These are phyloP conservation scores for Rhadina sibilatrix DNA, from an alignment of 2,113 vertebrate genomes.

Conservation along the genomic window DNA sequence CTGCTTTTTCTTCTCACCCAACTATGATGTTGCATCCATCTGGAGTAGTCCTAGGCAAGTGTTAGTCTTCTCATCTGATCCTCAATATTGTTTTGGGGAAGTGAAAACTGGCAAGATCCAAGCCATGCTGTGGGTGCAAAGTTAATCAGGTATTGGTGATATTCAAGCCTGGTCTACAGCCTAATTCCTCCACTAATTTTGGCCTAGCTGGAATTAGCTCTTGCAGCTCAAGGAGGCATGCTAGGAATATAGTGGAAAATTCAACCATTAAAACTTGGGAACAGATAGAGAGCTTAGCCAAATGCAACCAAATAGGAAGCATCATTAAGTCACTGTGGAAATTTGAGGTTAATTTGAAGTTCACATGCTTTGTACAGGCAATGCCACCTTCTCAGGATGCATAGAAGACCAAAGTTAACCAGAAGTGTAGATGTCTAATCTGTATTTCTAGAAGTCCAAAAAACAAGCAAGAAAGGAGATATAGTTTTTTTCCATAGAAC, in stretches of 20 bases:
- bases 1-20: neutral
- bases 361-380: neutral
- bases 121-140: neutral
- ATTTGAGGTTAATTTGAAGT: neutral
- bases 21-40: neutral
- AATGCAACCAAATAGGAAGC: neutral
- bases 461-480: neutral
- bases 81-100: neutral
- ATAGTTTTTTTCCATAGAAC: neutral
- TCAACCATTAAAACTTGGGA: neutral
- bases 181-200: neutral
- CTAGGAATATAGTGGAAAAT: neutral
- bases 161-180: neutral
- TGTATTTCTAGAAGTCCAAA: neutral
- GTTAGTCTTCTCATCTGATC: neutral
- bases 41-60: neutral
- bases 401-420: neutral
- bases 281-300: neutral
- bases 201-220: neutral
- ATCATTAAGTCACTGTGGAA: neutral
- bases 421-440: neutral
- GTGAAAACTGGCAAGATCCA: neutral
- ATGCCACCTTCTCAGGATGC: neutral
- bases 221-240: neutral
- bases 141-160: neutral